Evolutionary conservation across 1,140 invertebrate species (phyloP).

Genomic region (Lepeophtheirus salmonis): DNA sequence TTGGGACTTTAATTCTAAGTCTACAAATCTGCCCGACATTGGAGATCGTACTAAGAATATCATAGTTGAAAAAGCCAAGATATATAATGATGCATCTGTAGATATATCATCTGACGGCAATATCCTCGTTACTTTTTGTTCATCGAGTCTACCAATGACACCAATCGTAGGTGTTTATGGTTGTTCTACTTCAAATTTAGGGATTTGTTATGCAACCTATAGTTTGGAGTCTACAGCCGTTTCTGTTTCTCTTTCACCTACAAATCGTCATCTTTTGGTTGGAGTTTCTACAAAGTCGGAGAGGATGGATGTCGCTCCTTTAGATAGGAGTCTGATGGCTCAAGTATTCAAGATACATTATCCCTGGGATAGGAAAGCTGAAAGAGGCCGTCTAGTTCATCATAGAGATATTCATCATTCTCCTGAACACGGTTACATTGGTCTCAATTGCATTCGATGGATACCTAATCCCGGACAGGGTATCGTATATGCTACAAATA

Average conservation of each 20-base stretch:
- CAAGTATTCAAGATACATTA: conserved; percentile 32
- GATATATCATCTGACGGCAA: conserved; percentile 59
- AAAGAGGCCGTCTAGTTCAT: conserved; percentile 30
- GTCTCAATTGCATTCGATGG: conserved; percentile 65
- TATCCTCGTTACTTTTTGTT: conserved; percentile 51
- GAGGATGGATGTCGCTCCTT: conserved; percentile 32
- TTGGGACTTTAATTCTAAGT: conserved; percentile 49
- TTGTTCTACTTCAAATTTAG: conserved; percentile 46
- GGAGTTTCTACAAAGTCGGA: conserved; percentile 40
- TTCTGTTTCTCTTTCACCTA: conserved; percentile 58
- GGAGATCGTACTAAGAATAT: conserved; percentile 48
- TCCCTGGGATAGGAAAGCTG: conserved; percentile 17
- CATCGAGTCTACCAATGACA: conserved; percentile 38
- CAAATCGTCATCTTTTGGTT: conserved; percentile 50
- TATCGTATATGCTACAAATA: conserved; percentile 63
- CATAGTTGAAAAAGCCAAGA: conserved; percentile 56
- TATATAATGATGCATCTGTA: conserved; percentile 68
- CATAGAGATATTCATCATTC: conserved; percentile 42
- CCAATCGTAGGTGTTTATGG: conserved; percentile 53
- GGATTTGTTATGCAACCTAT: conserved; percentile 52
- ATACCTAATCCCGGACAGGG: conserved; percentile 57
- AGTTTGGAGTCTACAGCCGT: conserved; percentile 55
- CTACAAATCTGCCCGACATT: conserved; percentile 47
- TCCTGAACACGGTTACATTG: conserved; percentile 38
- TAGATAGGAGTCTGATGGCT: conserved; percentile 41